Percentiles rank a stretch among this genome's conserved stretches.
Evolutionary conservation across 2,113 vertebrate genomes (phyloP).

Genomic region (Lepus americanus): DNA sequence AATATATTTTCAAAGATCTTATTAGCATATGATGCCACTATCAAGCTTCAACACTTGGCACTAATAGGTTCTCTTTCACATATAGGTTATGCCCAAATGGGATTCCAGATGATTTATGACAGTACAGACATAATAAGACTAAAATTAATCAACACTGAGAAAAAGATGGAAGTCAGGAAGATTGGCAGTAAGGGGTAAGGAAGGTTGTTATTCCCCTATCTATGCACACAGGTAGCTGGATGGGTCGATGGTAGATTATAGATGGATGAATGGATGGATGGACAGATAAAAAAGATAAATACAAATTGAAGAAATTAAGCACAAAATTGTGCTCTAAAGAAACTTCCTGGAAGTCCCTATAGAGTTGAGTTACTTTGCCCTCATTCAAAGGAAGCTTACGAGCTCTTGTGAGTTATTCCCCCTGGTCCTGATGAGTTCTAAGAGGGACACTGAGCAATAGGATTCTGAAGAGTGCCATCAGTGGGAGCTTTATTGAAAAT

Average conservation of each 20-base stretch:
- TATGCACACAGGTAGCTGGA: no score
- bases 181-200: not conserved
- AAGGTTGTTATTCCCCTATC: not conserved
- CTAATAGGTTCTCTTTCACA: no score
- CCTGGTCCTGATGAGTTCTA: not conserved
- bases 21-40: not conserved
- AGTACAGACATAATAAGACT: not conserved
- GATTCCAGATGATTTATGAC: not conserved
- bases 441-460: not conserved
- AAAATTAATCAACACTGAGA: not conserved
- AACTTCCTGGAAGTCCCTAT: not conserved
- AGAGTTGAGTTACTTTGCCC: not conserved
- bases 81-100: rapidly evolving
- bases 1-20: not conserved
- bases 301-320: not conserved
- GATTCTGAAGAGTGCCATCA: not conserved
- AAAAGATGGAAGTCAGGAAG: not conserved
- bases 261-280: rapidly evolving
- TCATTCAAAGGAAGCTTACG: not conserved
- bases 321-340: not conserved
- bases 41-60: not conserved
- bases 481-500: not conserved
- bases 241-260: no score
- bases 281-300: not conserved
- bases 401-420: not conserved